Evolutionary conservation across 2,113 vertebrate species (phyloP), one percentile per base, ranked within the genome.

Genomic region (Catharus minimus): DNA sequence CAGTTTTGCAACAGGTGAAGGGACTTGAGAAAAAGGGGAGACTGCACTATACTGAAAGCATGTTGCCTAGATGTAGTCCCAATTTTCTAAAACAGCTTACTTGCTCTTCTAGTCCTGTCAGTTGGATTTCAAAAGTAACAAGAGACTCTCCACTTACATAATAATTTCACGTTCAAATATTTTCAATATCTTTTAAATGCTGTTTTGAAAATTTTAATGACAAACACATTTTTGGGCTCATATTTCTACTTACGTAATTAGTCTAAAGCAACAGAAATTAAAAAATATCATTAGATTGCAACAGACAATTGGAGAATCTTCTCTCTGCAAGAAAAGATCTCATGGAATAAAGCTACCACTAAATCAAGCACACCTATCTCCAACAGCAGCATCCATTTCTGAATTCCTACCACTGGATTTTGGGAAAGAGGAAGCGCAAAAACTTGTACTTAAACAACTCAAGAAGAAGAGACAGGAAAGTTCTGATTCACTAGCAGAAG

Each of bases 361-460:
- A 20, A 76, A 53, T 9, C 32, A 53, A 61, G 18, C n/a, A 67
- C 6, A 28, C 9, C 15, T 43, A 19, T 43, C 33, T 77, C 64
- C 26, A 56, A 64, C 0, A 1, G 36, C 41, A 64, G 8, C 5
- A 76, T 22, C 18, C 18, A 38, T 41, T 85, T 66, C n/a, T 21
- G 11, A 78, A 55, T 43, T 61, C 44, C 23, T 71, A 12, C 9
- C 15, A 20, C 23, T 26, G 36, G 41, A 76, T 73, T 79, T n/a
- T 46, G 71, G 44, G 38, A 72, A 86, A 78, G 39, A 55, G 21
- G 33, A 76, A 79, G 55, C 15, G 52, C 41, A 44, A 47, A 53
- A 19, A 53, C 0, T 0, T 16, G 11, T 33, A 43, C 10, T 39
- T 41, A 81, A n/a, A 64, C 30, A 72, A 55, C 55, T 56, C 13